Evolutionary conservation across 2,888 invertebrate genomes (phyloP), one percentile per base, ranked within the genome.

Genomic region (Nephrocerus scutellatus): DNA sequence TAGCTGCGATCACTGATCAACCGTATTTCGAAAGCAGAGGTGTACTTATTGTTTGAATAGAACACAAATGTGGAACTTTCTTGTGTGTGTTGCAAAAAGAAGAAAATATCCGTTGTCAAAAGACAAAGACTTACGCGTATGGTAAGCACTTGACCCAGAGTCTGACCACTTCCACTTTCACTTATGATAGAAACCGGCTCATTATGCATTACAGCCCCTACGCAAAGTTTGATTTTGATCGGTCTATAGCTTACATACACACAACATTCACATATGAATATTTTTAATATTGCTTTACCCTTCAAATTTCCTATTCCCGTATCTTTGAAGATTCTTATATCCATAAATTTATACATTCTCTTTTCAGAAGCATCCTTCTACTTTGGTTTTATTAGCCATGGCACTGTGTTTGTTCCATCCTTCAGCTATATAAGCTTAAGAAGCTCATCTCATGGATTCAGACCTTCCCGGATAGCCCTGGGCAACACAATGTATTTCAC

Each of bases 381-480:
- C 46, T 62, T 62, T 21, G 54, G 54, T 38, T 59, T 59, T 30
- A 49, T 56, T 28, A 55, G 59, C 12, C 23, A 52, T 22, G 50
- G 56, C 25, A 51, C 56, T 1, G 40, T 59, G 20, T 54, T 53
- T 14, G 42, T 62, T 31, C 53, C 60, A 19, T 42, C 55, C 29
- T 59, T 56, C 19, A 61, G 58, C 19, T 62, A 52, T 35, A 60
- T 61, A 30, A 61, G 53, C 7, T 41, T 62, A 28, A 54, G 62
- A 2, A 55, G 59, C 30, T 51, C 50, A 18, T 49, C 55, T 6
- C 44, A 48, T 1, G 62, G 58, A 0, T 22, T 46, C n/a, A 47
- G 62, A 2, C 60, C 61, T 0, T 50, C 55, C 0, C 42, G 59
- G 12, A 49, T 62, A 7, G 55, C 60, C 0, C 6, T 60, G 19